phyloP scores from a whole-genome alignment of 2,113 vertebrate genomes.

The Bostrychus sinensis region DNA sequence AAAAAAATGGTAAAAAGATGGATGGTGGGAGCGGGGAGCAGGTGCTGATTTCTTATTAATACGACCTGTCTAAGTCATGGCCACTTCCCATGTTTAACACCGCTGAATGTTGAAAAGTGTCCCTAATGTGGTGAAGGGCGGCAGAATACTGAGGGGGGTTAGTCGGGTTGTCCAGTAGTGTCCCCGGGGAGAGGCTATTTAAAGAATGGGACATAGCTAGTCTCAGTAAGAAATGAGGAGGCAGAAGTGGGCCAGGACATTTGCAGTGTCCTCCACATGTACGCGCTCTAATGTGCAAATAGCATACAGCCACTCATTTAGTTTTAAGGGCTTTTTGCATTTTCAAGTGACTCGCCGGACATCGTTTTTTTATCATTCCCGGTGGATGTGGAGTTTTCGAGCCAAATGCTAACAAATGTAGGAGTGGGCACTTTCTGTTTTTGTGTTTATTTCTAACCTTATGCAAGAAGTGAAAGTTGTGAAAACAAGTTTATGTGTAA shows the following conservation, averaged over 20 bases:
- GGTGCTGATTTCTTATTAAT: conserved; percentile 10
- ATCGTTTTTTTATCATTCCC: conserved; percentile 31
- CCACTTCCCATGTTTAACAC: conserved; percentile 1
- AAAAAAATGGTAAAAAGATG: not conserved
- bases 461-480: not conserved
- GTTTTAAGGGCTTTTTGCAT: conserved; percentile 9
- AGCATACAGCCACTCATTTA: conserved; percentile 12
- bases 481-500: too few species aligned
- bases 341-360: not conserved
- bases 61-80: not conserved
- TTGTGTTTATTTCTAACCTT: not conserved
- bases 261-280: conserved; percentile 59
- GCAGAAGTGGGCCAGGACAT: conserved; percentile 78
- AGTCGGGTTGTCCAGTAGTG: conserved; percentile 59
- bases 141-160: conserved; percentile 47
- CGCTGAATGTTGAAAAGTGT: not conserved
- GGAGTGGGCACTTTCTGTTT: conserved; percentile 8
- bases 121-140: conserved; percentile 52
- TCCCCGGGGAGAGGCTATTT: conserved; percentile 75
- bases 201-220: conserved; percentile 62
- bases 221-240: conserved; percentile 58
- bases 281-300: conserved; percentile 15
- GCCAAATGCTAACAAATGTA: conserved; percentile 24
- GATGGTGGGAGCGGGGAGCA: conserved; percentile 3
- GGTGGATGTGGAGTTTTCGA: conserved; percentile 28